phyloP scores from a whole-genome alignment of 2,888 invertebrate genomes.

The Drymonia ruficornis region DNA sequence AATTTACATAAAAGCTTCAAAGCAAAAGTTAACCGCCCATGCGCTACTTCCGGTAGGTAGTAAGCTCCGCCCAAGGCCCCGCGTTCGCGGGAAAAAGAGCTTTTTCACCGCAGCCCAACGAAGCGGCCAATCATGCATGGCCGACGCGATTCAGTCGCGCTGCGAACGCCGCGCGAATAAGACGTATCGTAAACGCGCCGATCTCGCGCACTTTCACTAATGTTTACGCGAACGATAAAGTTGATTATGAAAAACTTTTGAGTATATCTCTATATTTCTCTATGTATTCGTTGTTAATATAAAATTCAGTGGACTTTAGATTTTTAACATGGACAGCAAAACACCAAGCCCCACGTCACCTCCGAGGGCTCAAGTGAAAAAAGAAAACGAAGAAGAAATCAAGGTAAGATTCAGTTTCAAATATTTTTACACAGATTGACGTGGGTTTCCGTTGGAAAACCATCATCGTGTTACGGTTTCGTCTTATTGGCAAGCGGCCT shows the following conservation, averaged over 20 bases:
- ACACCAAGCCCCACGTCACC: slow-evolving; percentile 71
- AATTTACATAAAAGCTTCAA: background rate
- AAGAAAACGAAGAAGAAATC: slow-evolving; percentile 91
- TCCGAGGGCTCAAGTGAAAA: slow-evolving; percentile 84
- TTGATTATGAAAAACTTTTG: slow-evolving; percentile 56
- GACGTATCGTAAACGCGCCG: slow-evolving; percentile 28
- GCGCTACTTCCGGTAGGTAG: slow-evolving; percentile 46
- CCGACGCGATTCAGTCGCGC: slow-evolving; percentile 54
- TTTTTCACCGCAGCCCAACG: slow-evolving; percentile 45
- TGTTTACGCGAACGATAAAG: slow-evolving; percentile 72
- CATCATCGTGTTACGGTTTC: slow-evolving; percentile 69
- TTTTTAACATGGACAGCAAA: slow-evolving; percentile 79
- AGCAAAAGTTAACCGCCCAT: slow-evolving; percentile 47
- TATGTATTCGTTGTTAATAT: slow-evolving; percentile 32
- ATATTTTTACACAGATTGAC: slow-evolving; percentile 47
- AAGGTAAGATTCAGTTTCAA: slow-evolving; percentile 82
- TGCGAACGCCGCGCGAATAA: slow-evolving; percentile 48
- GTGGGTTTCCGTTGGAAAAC: slow-evolving; percentile 68
- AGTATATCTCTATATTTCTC: slow-evolving; percentile 39
- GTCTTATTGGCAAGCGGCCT: slow-evolving; percentile 77
- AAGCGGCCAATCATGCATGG: slow-evolving; percentile 46
- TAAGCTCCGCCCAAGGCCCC: slow-evolving; percentile 68
- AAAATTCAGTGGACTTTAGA: slow-evolving; percentile 40
- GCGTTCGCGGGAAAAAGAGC: slow-evolving; percentile 63
- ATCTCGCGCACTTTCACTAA: slow-evolving; percentile 41